Percentiles rank a stretch among this genome's conserved stretches.
These are phyloP conservation scores for Spisula solida DNA, from an alignment of 2,888 invertebrate species.

Conservation along the genomic window DNA sequence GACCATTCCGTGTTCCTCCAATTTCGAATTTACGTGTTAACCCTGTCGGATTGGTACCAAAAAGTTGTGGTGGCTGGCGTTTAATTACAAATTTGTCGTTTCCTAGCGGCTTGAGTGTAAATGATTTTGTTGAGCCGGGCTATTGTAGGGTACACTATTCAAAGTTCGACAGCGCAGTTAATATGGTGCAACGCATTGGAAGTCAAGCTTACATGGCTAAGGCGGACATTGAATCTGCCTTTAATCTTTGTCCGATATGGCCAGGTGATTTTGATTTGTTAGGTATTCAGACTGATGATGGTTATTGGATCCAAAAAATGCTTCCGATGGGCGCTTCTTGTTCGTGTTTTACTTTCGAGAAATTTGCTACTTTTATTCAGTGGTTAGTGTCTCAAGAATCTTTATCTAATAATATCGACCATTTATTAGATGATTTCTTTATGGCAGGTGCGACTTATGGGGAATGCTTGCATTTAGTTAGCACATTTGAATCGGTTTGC, in stretches of 20 bases:
- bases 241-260: conserved; percentile 33
- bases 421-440: conserved; percentile 50
- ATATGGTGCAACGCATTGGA: conserved; percentile 40
- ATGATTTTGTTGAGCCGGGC: conserved; percentile 48
- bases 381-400: too few species aligned
- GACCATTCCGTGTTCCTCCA: conserved; percentile 16
- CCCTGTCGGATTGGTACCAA: conserved; percentile 39
- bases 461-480: too few species aligned
- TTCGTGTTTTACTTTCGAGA: conserved; percentile 41
- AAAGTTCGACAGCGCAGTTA: conserved; percentile 47
- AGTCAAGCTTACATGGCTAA: conserved; percentile 37
- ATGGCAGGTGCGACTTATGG: conserved; percentile 31
- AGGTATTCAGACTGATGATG: conserved; percentile 35
- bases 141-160: conserved; percentile 39
- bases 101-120: conserved; percentile 49
- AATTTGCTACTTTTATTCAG: conserved; percentile 36
- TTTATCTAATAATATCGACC: too few species aligned
- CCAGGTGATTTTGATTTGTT: conserved; percentile 43
- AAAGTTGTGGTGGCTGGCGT: conserved; percentile 46
- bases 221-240: conserved; percentile 48
- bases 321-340: conserved; percentile 41
- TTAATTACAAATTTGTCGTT: conserved; percentile 43
- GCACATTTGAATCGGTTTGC: conserved; percentile 23
- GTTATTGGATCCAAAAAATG: too few species aligned
- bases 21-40: conserved; percentile 42